A percentile compares a stretch with the other conserved stretches of the same genome.
Conservation (phyloP, 1,140 invertebrate species). For the Gryllus bimaculatus region DNA sequence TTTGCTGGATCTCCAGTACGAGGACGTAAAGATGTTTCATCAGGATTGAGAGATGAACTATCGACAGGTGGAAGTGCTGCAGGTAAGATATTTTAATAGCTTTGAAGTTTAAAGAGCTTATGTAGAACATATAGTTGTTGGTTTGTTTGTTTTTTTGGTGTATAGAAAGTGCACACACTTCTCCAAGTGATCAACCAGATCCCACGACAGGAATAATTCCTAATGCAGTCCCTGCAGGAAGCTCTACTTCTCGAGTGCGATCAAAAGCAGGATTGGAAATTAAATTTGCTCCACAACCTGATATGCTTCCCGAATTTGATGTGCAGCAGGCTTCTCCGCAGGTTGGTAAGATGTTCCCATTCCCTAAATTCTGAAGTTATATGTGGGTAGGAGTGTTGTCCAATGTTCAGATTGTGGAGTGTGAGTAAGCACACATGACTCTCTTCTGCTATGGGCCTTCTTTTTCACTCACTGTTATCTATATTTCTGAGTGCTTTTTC, state of each 20-base stretch:
- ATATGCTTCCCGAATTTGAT: conserved; percentile 40
- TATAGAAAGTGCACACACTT: background rate
- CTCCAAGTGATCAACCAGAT: conserved; percentile 2
- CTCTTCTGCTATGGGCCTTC: too few species aligned
- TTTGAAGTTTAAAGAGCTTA: too few species aligned
- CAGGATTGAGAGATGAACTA: background rate
- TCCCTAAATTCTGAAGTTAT: background rate
- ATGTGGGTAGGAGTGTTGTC: background rate
- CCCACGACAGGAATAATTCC: background rate
- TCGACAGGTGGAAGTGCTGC: background rate
- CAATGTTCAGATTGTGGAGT: background rate
- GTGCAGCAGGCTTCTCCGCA: conserved; percentile 29
- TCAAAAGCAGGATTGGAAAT: conserved; percentile 18
- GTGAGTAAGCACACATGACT: too few species aligned
- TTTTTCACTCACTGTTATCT: too few species aligned
- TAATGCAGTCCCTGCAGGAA: background rate
- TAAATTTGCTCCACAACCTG: conserved; percentile 27
- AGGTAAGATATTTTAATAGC: background rate
- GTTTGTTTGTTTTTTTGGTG: too few species aligned
- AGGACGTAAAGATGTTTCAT: background rate
- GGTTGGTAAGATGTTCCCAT: conserved; percentile 9
- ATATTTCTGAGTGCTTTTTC: too few species aligned
- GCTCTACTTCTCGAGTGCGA: conserved; percentile 18
- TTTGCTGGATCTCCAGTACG: conserved; percentile 1
- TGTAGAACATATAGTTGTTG: too few species aligned